phyloP scores from a whole-genome alignment of 92 coral and sea anemone genomes.

The Porites lobata region DNA sequence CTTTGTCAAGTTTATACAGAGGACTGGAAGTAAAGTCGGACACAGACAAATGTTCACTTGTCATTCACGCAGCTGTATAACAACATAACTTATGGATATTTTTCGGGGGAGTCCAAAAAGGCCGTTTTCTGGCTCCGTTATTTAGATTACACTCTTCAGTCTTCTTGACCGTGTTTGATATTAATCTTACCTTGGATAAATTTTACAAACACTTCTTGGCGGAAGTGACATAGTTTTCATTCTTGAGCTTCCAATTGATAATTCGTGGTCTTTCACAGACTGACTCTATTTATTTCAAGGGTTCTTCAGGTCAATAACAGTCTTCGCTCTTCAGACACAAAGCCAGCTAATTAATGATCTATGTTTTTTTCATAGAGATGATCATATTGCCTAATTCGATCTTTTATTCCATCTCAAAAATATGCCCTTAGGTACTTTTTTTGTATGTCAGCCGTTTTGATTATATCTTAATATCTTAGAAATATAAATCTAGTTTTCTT shows the following conservation, averaged over 20 bases:
- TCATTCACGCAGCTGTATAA: background rate
- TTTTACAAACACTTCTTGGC: background rate
- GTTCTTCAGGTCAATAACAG: conserved; percentile 8
- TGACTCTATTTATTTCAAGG: background rate
- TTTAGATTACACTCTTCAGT: too few species aligned
- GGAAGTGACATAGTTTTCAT: background rate
- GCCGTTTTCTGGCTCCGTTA: background rate
- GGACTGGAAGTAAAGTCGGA: background rate
- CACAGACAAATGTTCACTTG: background rate
- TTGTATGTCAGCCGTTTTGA: too few species aligned
- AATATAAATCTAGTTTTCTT: too few species aligned
- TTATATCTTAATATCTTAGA: too few species aligned
- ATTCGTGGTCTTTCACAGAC: background rate
- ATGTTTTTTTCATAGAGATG: conserved; percentile 10
- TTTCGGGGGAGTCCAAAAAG: background rate
- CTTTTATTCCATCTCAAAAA: conserved; percentile 3
- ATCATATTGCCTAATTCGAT: background rate
- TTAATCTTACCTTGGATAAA: conserved; percentile 8
- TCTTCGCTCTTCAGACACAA: conserved; percentile 35
- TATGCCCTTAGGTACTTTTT: conserved; percentile 19
- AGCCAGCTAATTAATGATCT: conserved; percentile 47
- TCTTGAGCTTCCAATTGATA: background rate
- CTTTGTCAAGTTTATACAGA: background rate
- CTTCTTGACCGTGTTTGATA: too few species aligned
- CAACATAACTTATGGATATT: background rate